phyloP scores from a whole-genome alignment of 2,113 vertebrate genomes.

The Bubo blakistoni region DNA sequence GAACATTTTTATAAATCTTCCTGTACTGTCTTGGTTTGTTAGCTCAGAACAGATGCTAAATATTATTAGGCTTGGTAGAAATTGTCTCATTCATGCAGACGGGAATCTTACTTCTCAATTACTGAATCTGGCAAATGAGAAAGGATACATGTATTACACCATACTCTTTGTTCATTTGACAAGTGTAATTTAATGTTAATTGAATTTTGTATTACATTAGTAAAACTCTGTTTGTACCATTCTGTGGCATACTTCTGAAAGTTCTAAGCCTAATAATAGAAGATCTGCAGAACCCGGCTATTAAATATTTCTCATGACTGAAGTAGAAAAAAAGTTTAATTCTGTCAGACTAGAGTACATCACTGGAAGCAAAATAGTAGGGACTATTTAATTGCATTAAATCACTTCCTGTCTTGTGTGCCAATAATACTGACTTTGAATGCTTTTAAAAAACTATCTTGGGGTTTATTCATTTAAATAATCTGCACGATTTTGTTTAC shows the following conservation, averaged over 20 bases:
- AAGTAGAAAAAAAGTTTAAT: not conserved
- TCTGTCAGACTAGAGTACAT: not conserved
- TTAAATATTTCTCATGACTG: not conserved
- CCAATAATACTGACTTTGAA: not conserved
- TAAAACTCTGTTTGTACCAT: not conserved
- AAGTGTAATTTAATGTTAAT: not conserved
- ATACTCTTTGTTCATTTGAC: not conserved
- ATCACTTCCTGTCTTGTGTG: not conserved
- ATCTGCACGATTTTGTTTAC: not conserved
- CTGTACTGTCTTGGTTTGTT: not conserved
- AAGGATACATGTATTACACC: not conserved
- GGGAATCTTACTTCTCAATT: not conserved
- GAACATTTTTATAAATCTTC: not conserved
- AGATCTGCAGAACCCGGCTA: not conserved
- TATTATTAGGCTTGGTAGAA: not conserved
- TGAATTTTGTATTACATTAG: not conserved
- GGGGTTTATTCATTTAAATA: not conserved
- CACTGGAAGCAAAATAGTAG: not conserved
- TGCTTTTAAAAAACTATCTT: not conserved
- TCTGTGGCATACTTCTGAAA: not conserved
- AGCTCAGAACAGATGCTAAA: not conserved
- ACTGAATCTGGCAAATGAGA: not conserved
- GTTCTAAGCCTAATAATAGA: not conserved
- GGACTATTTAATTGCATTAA: not conserved
- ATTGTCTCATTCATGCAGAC: not conserved